Evolutionary conservation across 64 coral and sea anemone genomes (phyloP).

Genomic region (Orbicella faveolata): DNA sequence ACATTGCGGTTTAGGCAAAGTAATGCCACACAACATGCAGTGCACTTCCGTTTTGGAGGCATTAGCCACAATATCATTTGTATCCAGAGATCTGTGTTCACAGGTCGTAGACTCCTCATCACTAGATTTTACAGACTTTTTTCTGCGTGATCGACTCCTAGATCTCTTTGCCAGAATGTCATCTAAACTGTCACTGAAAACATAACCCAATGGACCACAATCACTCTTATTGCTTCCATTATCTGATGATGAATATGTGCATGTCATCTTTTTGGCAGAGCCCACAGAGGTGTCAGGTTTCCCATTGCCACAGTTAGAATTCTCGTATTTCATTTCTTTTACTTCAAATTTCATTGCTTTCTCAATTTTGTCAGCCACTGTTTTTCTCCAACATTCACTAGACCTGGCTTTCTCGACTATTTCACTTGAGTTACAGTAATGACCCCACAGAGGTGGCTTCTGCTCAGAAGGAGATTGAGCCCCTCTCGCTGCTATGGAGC

Average conservation of each 20-base stretch:
- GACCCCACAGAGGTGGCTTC: background rate
- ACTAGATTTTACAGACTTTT: background rate
- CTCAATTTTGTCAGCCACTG: background rate
- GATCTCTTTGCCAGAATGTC: background rate
- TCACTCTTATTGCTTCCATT: background rate
- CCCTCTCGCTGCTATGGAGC: too few species aligned
- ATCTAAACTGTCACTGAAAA: constrained; percentile 1
- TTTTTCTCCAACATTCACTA: background rate
- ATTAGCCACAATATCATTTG: constrained; percentile 15
- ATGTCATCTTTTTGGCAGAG: background rate
- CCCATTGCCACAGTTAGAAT: background rate
- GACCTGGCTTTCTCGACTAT: background rate
- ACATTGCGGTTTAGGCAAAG: constrained; percentile 26
- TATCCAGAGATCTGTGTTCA: background rate
- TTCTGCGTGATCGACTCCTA: background rate
- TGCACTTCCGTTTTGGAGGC: constrained; percentile 22
- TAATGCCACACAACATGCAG: constrained; percentile 20
- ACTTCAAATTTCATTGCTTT: background rate
- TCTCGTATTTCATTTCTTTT: background rate
- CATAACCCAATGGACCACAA: background rate
- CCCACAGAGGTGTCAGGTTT: background rate
- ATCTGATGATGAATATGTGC: background rate
- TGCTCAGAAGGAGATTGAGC: background rate
- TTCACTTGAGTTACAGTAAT: background rate
- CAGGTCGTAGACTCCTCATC: background rate